Evolutionary conservation across 2,113 vertebrate genomes (phyloP).

Genomic region (Microcebus murinus): DNA sequence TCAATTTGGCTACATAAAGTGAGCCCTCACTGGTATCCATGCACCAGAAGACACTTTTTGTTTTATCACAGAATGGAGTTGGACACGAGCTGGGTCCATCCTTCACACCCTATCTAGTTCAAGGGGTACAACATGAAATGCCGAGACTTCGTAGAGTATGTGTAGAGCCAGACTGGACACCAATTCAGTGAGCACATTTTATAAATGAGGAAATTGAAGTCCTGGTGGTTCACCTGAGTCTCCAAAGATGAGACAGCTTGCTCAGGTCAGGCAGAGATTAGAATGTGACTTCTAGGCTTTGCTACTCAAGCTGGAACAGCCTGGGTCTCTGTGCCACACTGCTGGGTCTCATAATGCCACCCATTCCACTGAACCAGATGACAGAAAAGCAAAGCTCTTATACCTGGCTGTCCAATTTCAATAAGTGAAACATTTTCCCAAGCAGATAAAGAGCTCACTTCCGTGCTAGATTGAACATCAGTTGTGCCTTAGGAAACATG

Average conservation of each 20-base stretch:
- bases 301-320: rapidly evolving
- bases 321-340: neutral
- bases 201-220: neutral
- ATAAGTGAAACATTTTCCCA: neutral
- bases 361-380: neutral
- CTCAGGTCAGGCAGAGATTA: neutral
- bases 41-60: neutral
- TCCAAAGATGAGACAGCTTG: neutral
- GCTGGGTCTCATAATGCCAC: rapidly evolving
- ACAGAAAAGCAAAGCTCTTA: neutral
- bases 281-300: neutral
- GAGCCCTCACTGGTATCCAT: neutral
- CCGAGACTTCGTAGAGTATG: neutral
- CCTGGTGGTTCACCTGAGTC: neutral
- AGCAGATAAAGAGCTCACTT: neutral
- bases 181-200: rapidly evolving
- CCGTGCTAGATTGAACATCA: neutral
- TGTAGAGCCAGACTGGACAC: neutral
- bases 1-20: neutral
- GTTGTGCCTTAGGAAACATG: neutral
- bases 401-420: neutral
- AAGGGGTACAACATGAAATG: neutral
- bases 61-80: neutral
- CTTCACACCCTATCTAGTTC: neutral
- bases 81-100: rapidly evolving